Conservation (phyloP, 1,140 invertebrate genomes). For the Lepidostoma basale region DNA sequence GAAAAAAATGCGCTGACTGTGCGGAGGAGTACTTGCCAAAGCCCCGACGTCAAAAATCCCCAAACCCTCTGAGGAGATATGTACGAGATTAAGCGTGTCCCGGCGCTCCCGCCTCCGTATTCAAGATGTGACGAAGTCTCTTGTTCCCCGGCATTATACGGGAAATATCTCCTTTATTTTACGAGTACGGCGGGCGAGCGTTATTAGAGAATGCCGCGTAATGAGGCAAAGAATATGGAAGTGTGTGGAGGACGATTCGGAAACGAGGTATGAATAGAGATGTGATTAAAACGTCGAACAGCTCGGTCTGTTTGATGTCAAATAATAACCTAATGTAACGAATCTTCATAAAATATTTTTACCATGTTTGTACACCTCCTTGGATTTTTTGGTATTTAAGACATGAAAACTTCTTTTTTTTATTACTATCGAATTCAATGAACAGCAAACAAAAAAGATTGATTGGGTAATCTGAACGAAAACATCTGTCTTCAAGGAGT, state of each 20-base stretch:
- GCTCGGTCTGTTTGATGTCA: background rate
- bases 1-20: constrained; percentile 23
- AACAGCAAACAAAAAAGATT: too few relatives aligned
- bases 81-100: constrained; percentile 40
- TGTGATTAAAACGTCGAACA: constrained; percentile 25
- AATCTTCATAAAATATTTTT: too few relatives aligned
- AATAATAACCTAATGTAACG: background rate
- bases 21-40: background rate
- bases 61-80: constrained; percentile 20
- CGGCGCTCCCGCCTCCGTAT: constrained; percentile 10
- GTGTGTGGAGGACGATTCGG: background rate
- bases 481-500: too few relatives aligned
- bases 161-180: constrained; percentile 34
- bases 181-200: constrained; percentile 11
- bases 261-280: constrained; percentile 33
- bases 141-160: constrained; percentile 31
- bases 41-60: constrained; percentile 21
- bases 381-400: too few relatives aligned
- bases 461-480: too few relatives aligned
- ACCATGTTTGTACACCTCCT: too few relatives aligned
- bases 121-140: constrained; percentile 42
- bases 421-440: too few relatives aligned
- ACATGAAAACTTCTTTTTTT: too few relatives aligned
- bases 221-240: constrained; percentile 40
- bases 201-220: constrained; percentile 36